Percentiles rank a stretch among this genome's conserved stretches.
These are phyloP conservation scores for Glaucomys volans DNA, from an alignment of 2,113 vertebrate species.

Conservation along the genomic window DNA sequence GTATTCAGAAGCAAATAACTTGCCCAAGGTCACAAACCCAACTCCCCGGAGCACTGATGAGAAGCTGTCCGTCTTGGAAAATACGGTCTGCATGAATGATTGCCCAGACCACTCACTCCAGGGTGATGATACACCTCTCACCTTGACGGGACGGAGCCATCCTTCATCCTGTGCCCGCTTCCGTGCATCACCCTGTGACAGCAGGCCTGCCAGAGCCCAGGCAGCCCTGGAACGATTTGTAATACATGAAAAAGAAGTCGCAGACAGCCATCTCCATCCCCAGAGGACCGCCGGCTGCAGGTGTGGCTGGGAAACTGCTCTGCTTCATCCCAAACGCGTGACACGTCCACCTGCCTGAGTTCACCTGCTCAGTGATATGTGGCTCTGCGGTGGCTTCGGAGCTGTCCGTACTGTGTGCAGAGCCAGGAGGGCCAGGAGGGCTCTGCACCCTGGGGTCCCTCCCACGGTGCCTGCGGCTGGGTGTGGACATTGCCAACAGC, in stretches of 20 bases:
- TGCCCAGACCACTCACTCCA: neutral
- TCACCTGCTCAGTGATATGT: accelerated
- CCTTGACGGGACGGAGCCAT: slow-evolving; percentile 72
- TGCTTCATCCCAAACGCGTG: accelerated
- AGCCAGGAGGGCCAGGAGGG: accelerated
- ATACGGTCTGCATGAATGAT: slow-evolving; percentile 37
- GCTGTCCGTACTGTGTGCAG: neutral
- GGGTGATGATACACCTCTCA: slow-evolving; percentile 51
- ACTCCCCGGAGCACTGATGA: neutral
- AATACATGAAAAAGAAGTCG: neutral
- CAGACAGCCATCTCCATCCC: neutral
- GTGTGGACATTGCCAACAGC: neutral
- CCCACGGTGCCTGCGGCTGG: accelerated
- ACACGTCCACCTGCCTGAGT: accelerated
- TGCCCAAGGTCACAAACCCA: slow-evolving; percentile 58
- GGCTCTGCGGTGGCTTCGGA: accelerated
- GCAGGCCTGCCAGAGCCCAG: neutral
- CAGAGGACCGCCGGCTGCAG: neutral
- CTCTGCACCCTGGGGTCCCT: too few relatives aligned
- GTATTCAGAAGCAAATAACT: slow-evolving; percentile 29
- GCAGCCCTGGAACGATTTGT: neutral
- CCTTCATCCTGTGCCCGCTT: slow-evolving; percentile 61
- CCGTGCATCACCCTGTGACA: slow-evolving; percentile 64
- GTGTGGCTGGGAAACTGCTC: neutral
- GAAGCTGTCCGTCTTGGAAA: slow-evolving; percentile 66